phyloP scores from a whole-genome alignment of 2,113 vertebrate species.

The Isurus oxyrinchus region DNA sequence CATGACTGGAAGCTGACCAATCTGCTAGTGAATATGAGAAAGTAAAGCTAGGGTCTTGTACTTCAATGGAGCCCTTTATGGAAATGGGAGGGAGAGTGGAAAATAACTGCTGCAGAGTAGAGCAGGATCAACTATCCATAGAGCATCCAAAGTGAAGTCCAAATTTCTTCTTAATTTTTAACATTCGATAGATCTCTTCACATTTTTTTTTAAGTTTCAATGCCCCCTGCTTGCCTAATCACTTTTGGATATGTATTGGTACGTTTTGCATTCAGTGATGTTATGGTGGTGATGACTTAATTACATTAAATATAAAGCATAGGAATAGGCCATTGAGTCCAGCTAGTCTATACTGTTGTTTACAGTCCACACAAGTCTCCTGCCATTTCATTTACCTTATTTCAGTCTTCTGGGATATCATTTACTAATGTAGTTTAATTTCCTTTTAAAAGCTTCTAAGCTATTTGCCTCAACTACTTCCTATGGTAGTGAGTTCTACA shows the following conservation, averaged over 20 bases:
- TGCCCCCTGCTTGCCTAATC: background rate
- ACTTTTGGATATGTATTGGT: background rate
- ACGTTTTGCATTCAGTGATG: background rate
- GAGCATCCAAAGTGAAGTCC: background rate
- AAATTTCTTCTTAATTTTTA: background rate
- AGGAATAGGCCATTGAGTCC: no score
- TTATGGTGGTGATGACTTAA: background rate
- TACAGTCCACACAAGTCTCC: no score
- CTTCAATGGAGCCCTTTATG: background rate
- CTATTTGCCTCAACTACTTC: background rate
- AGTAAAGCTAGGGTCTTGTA: background rate
- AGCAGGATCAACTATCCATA: background rate
- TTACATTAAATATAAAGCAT: background rate
- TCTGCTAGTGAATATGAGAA: background rate
- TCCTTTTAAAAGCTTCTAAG: background rate
- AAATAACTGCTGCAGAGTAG: background rate
- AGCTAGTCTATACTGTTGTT: no score
- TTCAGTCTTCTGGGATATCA: no score
- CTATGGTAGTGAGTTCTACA: background rate
- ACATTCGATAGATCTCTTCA: background rate
- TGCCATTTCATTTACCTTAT: no score
- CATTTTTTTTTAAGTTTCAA: background rate
- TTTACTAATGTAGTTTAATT: no score
- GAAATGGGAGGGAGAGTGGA: background rate
- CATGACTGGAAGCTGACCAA: background rate